Evolutionary conservation across 2,888 invertebrate species (phyloP).

Genomic region (Caenorhabditis imperialis): DNA sequence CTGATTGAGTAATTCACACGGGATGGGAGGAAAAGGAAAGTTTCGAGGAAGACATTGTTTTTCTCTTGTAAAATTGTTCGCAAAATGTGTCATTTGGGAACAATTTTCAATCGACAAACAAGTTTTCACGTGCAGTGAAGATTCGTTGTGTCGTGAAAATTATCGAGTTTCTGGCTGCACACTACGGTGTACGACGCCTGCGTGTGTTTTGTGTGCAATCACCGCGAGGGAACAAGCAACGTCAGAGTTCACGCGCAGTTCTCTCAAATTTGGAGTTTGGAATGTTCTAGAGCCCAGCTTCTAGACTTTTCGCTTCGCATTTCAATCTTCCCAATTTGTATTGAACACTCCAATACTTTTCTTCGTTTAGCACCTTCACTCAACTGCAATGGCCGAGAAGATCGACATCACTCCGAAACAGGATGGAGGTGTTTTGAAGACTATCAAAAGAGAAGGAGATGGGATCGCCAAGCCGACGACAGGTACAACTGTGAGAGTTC

Average conservation of each 20-base stretch:
- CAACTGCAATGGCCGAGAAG: conserved; percentile 15
- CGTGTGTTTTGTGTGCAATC: conserved; percentile 14
- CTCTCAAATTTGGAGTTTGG: not conserved
- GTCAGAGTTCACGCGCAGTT: conserved; percentile 19
- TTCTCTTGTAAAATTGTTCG: too few relatives aligned
- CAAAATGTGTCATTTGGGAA: too few relatives aligned
- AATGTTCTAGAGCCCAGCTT: conserved; percentile 34
- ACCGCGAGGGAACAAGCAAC: not conserved
- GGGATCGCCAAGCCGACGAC: conserved; percentile 80
- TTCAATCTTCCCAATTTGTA: not conserved
- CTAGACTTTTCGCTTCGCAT: too few relatives aligned
- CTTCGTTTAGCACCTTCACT: not conserved
- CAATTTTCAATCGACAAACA: too few relatives aligned
- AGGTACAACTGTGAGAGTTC: conserved; percentile 80
- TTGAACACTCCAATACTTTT: too few relatives aligned
- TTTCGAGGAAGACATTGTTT: too few relatives aligned
- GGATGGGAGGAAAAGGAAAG: too few relatives aligned
- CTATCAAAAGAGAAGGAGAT: conserved; percentile 84
- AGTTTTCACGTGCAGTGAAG: too few relatives aligned
- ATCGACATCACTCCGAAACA: conserved; percentile 60
- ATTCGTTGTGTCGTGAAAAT: too few relatives aligned
- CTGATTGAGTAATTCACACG: too few relatives aligned
- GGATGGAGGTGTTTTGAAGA: conserved; percentile 87
- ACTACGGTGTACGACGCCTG: conserved; percentile 24
- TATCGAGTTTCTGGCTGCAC: not conserved